Evolutionary conservation across 2,888 invertebrate species (phyloP), one percentile per base, ranked within the genome.

Genomic region (Drosophila borborema): DNA sequence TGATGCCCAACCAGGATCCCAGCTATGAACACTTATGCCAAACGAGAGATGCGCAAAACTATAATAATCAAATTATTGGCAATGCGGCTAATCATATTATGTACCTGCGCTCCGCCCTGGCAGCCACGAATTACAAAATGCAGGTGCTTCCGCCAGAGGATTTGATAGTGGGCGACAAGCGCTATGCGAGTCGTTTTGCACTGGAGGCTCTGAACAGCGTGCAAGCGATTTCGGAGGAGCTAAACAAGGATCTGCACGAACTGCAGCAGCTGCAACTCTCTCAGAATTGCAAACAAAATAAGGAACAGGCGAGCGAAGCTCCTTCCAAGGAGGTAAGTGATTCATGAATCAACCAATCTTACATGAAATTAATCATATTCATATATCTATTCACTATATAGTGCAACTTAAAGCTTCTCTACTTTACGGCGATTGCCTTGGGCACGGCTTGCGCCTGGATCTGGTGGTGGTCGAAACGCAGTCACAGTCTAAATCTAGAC

Each of bases 141-240:
- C 81, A 90, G 62, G 75, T 92, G 10, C 82, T 81, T 74, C 91
- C 91, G 6, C 86, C 91, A 0, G 91, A 91, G 12, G 93, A 93
- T 81, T 82, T 92, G n/a, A 65, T 93, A 8, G 82, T 93, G 0
- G 92, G 92, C 6, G 92, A 93, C 14, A 92, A 91, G 23, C 82
- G 86, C n/a, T 93, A 91, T 72, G 93, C 93, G 0, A 93, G 93
- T 61, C 87, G 91, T 51, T 92, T 92, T 63, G 92, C 92, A 0
- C 45, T 93, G n/a, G 91, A 92, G 43, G 91, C 93, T 0, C 55
- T 93, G 3, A 81, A 83, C n/a, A 92, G 92, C 54, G 71, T 92
- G 4, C 81, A 88, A 36, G 74, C 80, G 0, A 81, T 89, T 4
- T 82, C 92, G 0, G 80, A 88, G 20, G 92, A 92, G 53, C 84